phyloP scores from a whole-genome alignment of 2,113 vertebrate species.

The Barnardius zonarius region DNA sequence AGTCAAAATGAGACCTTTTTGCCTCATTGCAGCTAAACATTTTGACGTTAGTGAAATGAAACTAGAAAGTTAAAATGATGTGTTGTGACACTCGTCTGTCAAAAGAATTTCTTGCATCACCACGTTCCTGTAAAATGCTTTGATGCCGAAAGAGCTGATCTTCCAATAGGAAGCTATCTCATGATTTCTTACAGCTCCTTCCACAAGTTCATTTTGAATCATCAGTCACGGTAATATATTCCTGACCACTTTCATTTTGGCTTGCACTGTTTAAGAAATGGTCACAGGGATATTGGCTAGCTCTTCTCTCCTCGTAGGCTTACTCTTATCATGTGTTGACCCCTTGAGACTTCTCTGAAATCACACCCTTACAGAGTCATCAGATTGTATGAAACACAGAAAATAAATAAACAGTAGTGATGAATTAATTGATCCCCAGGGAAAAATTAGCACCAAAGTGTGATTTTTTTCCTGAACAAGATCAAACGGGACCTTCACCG shows the following conservation, averaged over 20 bases:
- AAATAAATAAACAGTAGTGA: slow-evolving; percentile 23
- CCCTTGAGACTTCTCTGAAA: not conserved
- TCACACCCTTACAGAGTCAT: not conserved
- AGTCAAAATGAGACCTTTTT: slow-evolving; percentile 40
- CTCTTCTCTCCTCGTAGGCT: not conserved
- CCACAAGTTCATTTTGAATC: not conserved
- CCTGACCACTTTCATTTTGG: not conserved
- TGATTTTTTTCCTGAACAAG: not conserved
- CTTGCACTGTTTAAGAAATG: not conserved
- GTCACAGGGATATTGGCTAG: not conserved
- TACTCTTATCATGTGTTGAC: not conserved
- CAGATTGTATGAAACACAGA: not conserved
- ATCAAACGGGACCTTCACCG: not conserved
- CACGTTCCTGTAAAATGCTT: not conserved
- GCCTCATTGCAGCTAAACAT: slow-evolving; percentile 45
- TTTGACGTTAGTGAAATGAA: slow-evolving; percentile 39
- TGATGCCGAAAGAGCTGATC: not conserved
- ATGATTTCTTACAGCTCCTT: not conserved
- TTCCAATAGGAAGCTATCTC: not conserved
- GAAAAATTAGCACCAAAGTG: not conserved
- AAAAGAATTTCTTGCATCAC: not conserved
- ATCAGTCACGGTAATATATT: not conserved
- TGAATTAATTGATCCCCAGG: not conserved
- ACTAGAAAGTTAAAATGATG: slow-evolving; percentile 27
- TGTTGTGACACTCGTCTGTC: slow-evolving; percentile 32